These are phyloP conservation scores for Platycercus adscitus DNA, from an alignment of 2,113 vertebrate genomes.

Conservation along the genomic window DNA sequence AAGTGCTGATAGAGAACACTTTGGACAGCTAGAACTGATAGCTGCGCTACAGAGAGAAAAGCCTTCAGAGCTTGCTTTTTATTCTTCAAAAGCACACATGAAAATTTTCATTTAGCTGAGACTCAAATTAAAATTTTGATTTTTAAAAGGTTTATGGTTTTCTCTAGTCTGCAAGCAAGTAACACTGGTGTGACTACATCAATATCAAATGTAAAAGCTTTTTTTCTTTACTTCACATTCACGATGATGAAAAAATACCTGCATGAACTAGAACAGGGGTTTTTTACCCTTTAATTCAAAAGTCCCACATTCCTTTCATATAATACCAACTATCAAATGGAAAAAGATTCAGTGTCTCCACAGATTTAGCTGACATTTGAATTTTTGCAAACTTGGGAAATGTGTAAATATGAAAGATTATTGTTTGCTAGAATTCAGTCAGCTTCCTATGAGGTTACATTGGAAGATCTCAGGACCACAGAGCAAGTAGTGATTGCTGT, in stretches of 20 bases:
- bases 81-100: constrained; percentile 47
- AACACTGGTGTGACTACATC: background rate
- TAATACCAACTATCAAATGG: background rate
- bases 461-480: background rate
- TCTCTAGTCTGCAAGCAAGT: constrained; percentile 21
- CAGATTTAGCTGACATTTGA: constrained; percentile 16
- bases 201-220: constrained; percentile 36
- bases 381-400: background rate
- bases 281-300: background rate
- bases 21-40: constrained; percentile 57
- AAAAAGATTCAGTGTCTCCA: background rate
- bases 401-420: background rate
- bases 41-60: constrained; percentile 47
- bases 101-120: constrained; percentile 58
- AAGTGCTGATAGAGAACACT: constrained; percentile 69
- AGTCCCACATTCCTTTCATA: background rate
- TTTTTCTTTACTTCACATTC: background rate
- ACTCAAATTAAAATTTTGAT: constrained; percentile 59
- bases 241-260: constrained; percentile 30
- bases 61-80: constrained; percentile 34
- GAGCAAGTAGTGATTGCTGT: background rate
- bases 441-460: background rate
- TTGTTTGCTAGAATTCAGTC: background rate
- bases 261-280: background rate
- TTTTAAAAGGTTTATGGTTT: constrained; percentile 45